Conservation (phyloP, 2,888 invertebrate genomes). For the Notodonta ziczac region DNA sequence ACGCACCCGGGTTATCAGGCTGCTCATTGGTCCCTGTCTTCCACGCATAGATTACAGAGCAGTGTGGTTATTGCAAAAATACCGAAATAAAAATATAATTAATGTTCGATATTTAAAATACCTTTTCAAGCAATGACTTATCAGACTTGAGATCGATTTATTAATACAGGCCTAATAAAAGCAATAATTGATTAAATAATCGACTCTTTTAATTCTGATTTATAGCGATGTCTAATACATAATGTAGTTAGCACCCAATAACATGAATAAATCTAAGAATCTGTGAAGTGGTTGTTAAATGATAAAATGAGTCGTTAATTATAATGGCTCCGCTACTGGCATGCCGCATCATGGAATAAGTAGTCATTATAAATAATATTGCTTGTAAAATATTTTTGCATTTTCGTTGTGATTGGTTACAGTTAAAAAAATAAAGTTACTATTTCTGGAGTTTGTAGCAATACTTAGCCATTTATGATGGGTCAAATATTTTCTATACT, state of each 20-base stretch:
- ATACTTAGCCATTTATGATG: too few species aligned
- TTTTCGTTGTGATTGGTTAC: too few species aligned
- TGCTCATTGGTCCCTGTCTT: constrained; percentile 1
- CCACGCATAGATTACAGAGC: background rate
- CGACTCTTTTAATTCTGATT: background rate
- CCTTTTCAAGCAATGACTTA: too few species aligned
- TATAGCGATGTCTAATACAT: background rate
- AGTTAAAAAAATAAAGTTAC: too few species aligned
- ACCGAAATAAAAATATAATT: too few species aligned
- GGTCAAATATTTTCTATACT: too few species aligned
- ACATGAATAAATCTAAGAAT: constrained; percentile 1
- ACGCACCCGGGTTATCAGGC: constrained; percentile 13
- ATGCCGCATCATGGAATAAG: background rate
- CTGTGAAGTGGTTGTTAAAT: background rate
- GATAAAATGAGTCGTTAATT: background rate
- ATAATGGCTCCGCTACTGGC: background rate
- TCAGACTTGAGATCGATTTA: too few species aligned
- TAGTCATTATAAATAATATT: background rate
- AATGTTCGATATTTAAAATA: too few species aligned
- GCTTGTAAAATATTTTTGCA: background rate
- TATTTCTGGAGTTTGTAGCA: too few species aligned
- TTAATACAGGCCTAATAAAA: too few species aligned
- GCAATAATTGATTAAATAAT: too few species aligned
- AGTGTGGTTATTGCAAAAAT: background rate
- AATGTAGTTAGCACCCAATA: background rate